Evolutionary conservation across 2,113 vertebrate species (phyloP), one percentile per base, ranked within the genome.

Genomic region (Arvicanthis niloticus): DNA sequence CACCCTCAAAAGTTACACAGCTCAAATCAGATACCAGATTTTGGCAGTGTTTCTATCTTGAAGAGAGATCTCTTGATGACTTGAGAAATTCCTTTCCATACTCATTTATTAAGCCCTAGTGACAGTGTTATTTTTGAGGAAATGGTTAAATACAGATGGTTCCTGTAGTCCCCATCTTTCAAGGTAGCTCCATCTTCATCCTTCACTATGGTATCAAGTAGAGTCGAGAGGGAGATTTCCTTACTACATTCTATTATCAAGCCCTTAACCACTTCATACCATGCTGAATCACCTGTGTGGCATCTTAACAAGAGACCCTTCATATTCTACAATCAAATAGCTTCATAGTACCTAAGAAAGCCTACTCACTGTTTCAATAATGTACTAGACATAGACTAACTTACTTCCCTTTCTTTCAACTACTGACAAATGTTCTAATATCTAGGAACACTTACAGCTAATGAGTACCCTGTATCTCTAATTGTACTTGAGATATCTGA

Each of bases 111-210:
- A 96, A 97, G 97, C 93, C 94, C 95, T 92, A 96, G 91, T 96
- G 94, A 96, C 92, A 96, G 96, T 3, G 94, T 48, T 89, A 91
- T 92, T 96, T 98, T 96, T 93, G 96, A 97, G 97, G 91, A 98
- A 97, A 96, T 2, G 26, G 88, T 58, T 80, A 75, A 88, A 13
- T 37, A 37, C 67, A 7, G 12, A 29, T 16, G 6, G 13, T 37
- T 48, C 48, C 58, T 77, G 31, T 45, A 1, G 0, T 7, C 13
- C 21, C 34, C 21, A 53, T 31, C 2, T 22, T 76, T 75, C 11
- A 24, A 34, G 53, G 56, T 13, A 51, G 60, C 19, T 70, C 26
- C 2, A 17, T 37, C 65, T 21, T 42, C 8, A 76, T 1, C n/a
- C 56, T 78, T 90, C 45, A 22, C 51, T 26, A 58, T 12, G 6